Percentiles rank a stretch among this genome's conserved stretches.
phyloP scores from a whole-genome alignment of 2,888 invertebrate genomes.

The Buathra laborator region DNA sequence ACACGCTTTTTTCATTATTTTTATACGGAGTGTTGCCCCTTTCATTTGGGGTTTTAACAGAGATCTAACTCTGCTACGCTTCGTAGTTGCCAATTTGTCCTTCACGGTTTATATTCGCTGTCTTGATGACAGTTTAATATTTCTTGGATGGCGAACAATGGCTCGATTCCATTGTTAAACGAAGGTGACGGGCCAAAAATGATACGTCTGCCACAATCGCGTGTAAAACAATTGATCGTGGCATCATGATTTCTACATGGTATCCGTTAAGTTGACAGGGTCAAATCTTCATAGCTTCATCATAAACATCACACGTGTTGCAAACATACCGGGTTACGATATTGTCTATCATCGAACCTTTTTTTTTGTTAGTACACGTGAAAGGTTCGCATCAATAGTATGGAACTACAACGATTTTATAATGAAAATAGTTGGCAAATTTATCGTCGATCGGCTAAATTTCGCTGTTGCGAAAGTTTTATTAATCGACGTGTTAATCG shows the following conservation, averaged over 20 bases:
- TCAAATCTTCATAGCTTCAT: not conserved
- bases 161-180: not conserved
- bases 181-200: not conserved
- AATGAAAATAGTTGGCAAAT: not conserved
- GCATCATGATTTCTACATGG: not conserved
- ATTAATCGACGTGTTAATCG: conserved; percentile 1
- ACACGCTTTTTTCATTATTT: conserved; percentile 41
- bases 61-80: not conserved
- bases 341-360: not conserved
- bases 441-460: not conserved
- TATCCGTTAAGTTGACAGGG: too few species aligned
- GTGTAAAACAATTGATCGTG: not conserved
- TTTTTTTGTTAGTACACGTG: not conserved
- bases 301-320: conserved; percentile 11
- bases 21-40: not conserved
- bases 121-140: conserved; percentile 45
- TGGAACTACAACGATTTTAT: not conserved
- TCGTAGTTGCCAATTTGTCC: conserved; percentile 6
- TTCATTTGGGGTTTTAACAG: conserved; percentile 12
- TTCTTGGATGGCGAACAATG: not conserved
- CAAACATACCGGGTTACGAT: not conserved
- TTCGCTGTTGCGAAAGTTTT: conserved; percentile 1
- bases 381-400: not conserved
- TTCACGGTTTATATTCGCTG: conserved; percentile 36
- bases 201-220: not conserved